A percentile compares a stretch with the other conserved stretches of the same genome.
Conservation (phyloP, 2,113 vertebrate genomes). For the Silurus asotus region DNA sequence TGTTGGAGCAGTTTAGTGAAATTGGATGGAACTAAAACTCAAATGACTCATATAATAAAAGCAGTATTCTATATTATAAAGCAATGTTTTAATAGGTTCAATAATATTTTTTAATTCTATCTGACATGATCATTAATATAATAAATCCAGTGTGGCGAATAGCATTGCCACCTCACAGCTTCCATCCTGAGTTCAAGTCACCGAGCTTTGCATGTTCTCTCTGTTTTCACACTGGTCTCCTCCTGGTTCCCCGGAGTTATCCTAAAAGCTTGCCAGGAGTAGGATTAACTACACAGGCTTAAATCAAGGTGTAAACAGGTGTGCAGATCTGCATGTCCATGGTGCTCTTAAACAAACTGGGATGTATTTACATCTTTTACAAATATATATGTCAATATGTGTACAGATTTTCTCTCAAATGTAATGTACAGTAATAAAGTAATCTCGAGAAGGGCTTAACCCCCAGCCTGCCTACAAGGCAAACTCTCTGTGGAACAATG, state of each 20-base stretch:
- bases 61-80: background rate
- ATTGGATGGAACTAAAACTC: background rate
- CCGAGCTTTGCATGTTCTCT: background rate
- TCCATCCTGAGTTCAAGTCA: background rate
- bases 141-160: background rate
- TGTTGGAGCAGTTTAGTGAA: background rate
- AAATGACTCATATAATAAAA: background rate
- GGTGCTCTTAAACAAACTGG: background rate
- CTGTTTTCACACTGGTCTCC: background rate
- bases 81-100: background rate
- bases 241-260: background rate
- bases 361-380: background rate
- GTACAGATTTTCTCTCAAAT: no score
- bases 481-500: slow-evolving; percentile 11
- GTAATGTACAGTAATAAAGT: no score
- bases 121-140: background rate
- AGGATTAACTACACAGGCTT: background rate
- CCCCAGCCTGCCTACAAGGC: background rate
- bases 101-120: background rate
- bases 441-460: no score
- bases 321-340: background rate
- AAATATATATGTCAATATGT: background rate
- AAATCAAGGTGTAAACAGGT: background rate
- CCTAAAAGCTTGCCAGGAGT: background rate
- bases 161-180: background rate